Evolutionary conservation across 2,888 invertebrate species (phyloP).

Genomic region (Merodon equestris): DNA sequence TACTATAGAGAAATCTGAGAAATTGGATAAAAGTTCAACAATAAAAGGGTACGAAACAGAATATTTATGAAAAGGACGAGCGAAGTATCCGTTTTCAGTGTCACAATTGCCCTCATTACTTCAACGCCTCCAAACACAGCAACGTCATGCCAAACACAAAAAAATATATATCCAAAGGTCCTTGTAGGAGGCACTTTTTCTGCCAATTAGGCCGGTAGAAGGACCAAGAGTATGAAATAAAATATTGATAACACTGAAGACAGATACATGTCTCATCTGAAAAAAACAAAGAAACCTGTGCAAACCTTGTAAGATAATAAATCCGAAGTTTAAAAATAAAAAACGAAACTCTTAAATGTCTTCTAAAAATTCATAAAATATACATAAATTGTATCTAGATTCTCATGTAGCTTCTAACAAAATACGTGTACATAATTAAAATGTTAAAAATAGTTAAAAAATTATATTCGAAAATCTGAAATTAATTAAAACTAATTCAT

Average conservation of each 20-base stretch:
- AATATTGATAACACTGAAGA: slow-evolving; percentile 3
- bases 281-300: too few species aligned
- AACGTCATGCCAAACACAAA: slow-evolving; percentile 6
- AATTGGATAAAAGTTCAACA: slow-evolving; percentile 41
- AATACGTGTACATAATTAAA: slow-evolving; percentile 38
- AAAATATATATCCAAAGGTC: not conserved
- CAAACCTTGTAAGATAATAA: slow-evolving; percentile 47
- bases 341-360: slow-evolving; percentile 38
- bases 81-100: slow-evolving; percentile 42
- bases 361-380: slow-evolving; percentile 25
- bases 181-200: too few species aligned
- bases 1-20: slow-evolving; percentile 7
- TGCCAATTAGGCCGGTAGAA: too few species aligned
- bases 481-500: too few species aligned
- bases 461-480: not conserved
- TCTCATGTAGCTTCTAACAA: not conserved
- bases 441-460: slow-evolving; percentile 24
- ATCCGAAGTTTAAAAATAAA: not conserved
- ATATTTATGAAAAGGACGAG: slow-evolving; percentile 32
- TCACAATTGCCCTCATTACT: slow-evolving; percentile 51
- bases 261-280: not conserved
- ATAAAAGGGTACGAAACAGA: slow-evolving; percentile 42
- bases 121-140: slow-evolving; percentile 14
- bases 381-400: too few species aligned
- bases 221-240: too few species aligned